phyloP scores from a whole-genome alignment of 2,888 invertebrate genomes.

The Tetropium fuscum region DNA sequence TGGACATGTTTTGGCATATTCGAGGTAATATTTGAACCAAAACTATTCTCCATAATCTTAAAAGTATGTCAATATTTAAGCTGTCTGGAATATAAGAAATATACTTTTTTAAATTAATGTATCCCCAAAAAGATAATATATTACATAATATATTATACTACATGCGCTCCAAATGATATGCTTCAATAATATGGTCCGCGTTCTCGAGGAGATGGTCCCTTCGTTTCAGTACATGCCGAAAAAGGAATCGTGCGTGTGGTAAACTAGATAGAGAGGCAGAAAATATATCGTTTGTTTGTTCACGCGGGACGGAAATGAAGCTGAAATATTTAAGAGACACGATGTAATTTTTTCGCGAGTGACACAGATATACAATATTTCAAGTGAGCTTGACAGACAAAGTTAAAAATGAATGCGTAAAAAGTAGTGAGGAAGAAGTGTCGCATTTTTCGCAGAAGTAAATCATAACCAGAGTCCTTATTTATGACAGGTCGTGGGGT shows the following conservation, averaged over 20 bases:
- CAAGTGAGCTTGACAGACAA: slow-evolving; percentile 27
- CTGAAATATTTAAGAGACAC: slow-evolving; percentile 17
- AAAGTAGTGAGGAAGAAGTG: slow-evolving; percentile 13
- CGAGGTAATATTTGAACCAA: no score
- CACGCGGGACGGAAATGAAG: slow-evolving; percentile 5
- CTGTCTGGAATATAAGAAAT: no score
- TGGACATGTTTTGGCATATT: no score
- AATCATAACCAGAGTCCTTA: slow-evolving; percentile 55
- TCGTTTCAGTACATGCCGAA: no score
- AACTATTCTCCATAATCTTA: no score
- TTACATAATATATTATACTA: no score
- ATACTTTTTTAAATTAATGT: no score
- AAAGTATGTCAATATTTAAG: no score
- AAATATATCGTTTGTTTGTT: slow-evolving; percentile 8
- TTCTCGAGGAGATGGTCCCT: no score
- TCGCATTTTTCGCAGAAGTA: slow-evolving; percentile 41
- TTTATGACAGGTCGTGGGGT: slow-evolving; percentile 49
- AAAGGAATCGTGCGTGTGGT: not conserved
- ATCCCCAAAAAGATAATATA: no score
- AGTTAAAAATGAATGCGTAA: slow-evolving; percentile 33
- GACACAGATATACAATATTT: slow-evolving; percentile 26
- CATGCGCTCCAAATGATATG: no score
- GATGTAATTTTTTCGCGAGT: slow-evolving; percentile 4
- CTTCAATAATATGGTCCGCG: no score
- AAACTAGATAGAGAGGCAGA: not conserved